These are phyloP conservation scores for Hypothenemus hampei DNA, from an alignment of 1,140 invertebrate species.

Conservation along the genomic window DNA sequence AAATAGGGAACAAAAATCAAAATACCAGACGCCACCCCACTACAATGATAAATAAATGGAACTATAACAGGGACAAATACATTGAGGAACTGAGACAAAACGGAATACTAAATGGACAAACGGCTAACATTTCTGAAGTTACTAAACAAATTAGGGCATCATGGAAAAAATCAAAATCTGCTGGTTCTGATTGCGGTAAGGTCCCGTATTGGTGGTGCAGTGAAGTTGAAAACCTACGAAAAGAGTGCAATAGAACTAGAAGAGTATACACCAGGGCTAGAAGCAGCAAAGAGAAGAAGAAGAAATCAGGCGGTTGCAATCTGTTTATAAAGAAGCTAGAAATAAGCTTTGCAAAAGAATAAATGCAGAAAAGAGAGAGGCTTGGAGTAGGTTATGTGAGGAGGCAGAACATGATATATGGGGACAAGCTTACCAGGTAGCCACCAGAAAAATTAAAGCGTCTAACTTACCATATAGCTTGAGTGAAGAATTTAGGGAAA, in stretches of 20 bases:
- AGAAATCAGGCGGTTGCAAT: background rate
- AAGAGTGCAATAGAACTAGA: too few species aligned
- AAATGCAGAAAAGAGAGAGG: slow-evolving; percentile 5
- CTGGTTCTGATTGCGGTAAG: background rate
- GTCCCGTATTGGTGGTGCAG: slow-evolving; percentile 4
- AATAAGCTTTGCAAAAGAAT: background rate
- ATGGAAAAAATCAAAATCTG: background rate
- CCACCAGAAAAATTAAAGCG: background rate
- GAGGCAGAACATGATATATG: slow-evolving; percentile 15
- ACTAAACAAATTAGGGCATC: background rate
- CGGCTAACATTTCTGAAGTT: background rate
- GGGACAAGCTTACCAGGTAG: slow-evolving; percentile 16
- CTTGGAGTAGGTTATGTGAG: slow-evolving; percentile 11
- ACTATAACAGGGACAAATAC: background rate
- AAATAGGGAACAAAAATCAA: too few species aligned
- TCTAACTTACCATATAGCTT: background rate
- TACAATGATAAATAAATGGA: background rate
- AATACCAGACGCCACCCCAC: background rate
- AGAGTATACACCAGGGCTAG: background rate
- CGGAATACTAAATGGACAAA: background rate
- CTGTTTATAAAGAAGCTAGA: background rate
- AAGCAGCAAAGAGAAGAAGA: background rate
- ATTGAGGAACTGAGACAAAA: background rate
- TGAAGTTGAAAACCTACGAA: slow-evolving; percentile 5
- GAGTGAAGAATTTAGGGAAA: background rate